Conservation (phyloP, 2,888 invertebrate genomes). For the Mythimna vitellina region DNA sequence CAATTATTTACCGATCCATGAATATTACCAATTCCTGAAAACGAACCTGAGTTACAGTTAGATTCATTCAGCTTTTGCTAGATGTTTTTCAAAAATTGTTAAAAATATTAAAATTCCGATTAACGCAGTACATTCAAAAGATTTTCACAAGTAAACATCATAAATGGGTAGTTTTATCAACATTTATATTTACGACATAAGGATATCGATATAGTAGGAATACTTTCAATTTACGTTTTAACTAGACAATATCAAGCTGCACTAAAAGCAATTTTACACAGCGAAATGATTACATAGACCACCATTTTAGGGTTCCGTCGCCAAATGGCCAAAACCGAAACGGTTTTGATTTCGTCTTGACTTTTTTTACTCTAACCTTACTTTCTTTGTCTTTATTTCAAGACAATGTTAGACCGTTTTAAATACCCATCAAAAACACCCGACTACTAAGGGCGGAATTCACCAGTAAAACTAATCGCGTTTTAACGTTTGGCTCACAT, state of each 20-base stretch:
- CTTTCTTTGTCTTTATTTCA: not conserved
- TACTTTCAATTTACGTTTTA: constrained; percentile 34
- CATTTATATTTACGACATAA: constrained; percentile 19
- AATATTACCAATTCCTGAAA: not conserved
- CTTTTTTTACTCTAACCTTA: not conserved
- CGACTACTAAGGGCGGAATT: too few species aligned
- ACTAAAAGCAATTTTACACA: constrained; percentile 47
- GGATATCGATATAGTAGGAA: constrained; percentile 18
- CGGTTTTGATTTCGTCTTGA: not conserved
- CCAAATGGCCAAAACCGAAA: not conserved
- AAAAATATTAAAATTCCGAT: constrained; percentile 29
- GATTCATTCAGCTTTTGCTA: not conserved
- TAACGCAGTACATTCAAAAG: not conserved
- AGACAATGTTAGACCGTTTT: constrained; percentile 26
- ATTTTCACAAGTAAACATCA: constrained; percentile 21
- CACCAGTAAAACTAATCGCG: too few species aligned
- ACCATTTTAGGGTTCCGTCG: not conserved
- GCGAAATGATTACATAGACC: constrained; percentile 27
- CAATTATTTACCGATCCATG: not conserved
- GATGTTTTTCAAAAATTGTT: not conserved
- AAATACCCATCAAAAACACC: not conserved
- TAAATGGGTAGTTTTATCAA: constrained; percentile 15
- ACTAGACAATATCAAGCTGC: constrained; percentile 37
- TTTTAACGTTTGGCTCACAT: too few species aligned
- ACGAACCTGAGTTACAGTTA: not conserved